Evolutionary conservation across 2,113 vertebrate species (phyloP).

Genomic region (Eubucco bourcierii): DNA sequence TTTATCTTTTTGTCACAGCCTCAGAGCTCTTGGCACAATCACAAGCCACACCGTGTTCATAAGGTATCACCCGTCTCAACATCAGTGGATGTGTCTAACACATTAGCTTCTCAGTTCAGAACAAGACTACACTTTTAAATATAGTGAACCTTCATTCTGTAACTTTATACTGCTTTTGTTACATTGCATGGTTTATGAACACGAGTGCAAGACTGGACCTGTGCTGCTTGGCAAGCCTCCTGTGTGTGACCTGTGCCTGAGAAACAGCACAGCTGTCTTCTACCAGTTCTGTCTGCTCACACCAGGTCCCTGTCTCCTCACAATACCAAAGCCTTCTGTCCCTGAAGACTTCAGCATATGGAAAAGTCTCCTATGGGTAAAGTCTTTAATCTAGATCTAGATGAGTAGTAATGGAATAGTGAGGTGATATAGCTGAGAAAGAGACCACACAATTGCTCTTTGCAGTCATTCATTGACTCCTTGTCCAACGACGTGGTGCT

Average conservation of each 20-base stretch:
- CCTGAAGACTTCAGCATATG: neutral
- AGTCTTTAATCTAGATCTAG: neutral
- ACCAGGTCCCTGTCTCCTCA: neutral
- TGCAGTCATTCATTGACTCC: neutral
- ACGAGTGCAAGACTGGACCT: neutral
- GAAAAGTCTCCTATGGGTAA: neutral
- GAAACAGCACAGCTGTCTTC: neutral
- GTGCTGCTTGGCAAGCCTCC: accelerated
- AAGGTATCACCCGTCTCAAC: neutral
- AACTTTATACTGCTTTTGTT: neutral
- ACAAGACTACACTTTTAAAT: neutral
- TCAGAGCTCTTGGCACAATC: neutral
- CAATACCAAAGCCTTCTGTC: neutral
- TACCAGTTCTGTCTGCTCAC: neutral
- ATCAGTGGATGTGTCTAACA: neutral
- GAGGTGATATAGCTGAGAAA: neutral
- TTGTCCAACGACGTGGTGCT: neutral
- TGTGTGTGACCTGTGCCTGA: neutral
- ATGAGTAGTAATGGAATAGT: neutral
- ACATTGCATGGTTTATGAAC: neutral
- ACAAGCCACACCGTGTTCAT: neutral
- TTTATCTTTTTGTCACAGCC: neutral
- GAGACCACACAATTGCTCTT: neutral
- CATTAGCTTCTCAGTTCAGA: neutral
- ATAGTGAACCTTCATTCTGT: neutral